A percentile compares a stretch with the other conserved stretches of the same genome.
Conservation (phyloP, 2,797 vertebrate genomes). For the Silurus aristotelis region DNA sequence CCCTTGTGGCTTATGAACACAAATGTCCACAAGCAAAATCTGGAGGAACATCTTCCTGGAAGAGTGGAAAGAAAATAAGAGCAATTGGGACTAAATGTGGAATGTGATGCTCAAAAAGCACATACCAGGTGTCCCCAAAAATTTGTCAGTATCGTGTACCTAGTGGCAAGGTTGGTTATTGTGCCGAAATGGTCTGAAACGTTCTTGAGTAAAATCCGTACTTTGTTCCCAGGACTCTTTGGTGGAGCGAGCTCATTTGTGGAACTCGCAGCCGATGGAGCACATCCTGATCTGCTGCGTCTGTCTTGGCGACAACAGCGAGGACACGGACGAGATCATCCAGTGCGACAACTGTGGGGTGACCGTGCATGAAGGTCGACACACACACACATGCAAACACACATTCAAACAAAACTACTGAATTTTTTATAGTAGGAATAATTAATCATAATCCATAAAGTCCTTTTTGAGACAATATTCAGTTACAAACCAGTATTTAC, state of each 20-base stretch:
- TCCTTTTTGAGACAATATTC: too few species aligned
- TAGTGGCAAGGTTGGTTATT: not conserved
- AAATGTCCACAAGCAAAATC: too few species aligned
- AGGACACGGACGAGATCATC: constrained; percentile 98
- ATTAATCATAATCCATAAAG: too few species aligned
- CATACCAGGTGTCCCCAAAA: too few species aligned
- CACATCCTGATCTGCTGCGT: constrained; percentile 99
- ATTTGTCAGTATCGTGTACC: not conserved
- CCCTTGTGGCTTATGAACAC: too few species aligned
- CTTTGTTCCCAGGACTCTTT: constrained; percentile 81
- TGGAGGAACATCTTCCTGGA: too few species aligned
- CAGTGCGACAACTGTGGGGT: constrained; percentile 99
- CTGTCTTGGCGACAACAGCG: constrained; percentile 98
- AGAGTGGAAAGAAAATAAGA: too few species aligned
- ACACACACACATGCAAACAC: not conserved
- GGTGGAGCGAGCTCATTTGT: constrained; percentile 90
- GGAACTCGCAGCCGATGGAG: constrained; percentile 93
- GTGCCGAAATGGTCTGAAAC: not conserved
- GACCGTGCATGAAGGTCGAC: constrained; percentile 97
- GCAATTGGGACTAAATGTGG: too few species aligned
- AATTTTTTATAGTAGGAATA: too few species aligned
- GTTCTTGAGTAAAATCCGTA: not conserved
- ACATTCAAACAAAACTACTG: not conserved
- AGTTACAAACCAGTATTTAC: too few species aligned
- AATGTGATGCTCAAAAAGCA: too few species aligned